Conservation (phyloP, 2,888 invertebrate genomes). For the Phytoseiulus persimilis region DNA sequence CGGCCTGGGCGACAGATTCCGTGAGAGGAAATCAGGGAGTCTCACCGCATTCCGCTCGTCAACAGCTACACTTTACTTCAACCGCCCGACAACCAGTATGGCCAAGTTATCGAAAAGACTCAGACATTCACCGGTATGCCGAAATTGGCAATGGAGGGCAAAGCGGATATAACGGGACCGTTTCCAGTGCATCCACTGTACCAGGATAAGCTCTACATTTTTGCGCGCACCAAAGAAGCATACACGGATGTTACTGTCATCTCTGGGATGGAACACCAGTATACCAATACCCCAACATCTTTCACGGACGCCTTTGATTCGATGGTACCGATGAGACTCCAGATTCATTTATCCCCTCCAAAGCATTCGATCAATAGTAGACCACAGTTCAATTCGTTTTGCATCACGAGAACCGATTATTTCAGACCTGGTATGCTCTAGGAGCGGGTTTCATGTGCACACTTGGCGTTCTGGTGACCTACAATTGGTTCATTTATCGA, state of each 20-base stretch:
- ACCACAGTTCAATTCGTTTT: too few relatives aligned
- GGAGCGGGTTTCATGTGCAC: neutral
- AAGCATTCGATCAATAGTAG: too few relatives aligned
- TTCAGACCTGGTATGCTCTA: neutral
- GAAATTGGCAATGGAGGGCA: neutral
- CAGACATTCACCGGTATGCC: neutral
- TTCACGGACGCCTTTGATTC: neutral
- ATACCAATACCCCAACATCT: neutral
- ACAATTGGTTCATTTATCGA: neutral
- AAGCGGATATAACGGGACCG: neutral
- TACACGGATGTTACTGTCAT: neutral
- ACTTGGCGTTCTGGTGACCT: neutral
- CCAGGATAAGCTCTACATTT: neutral
- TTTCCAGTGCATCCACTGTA: neutral
- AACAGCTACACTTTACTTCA: too few relatives aligned
- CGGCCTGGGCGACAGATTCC: too few relatives aligned
- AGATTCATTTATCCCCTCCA: too few relatives aligned
- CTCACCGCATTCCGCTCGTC: too few relatives aligned
- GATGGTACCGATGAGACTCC: neutral
- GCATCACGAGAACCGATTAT: neutral
- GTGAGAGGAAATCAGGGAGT: too few relatives aligned
- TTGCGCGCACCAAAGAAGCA: neutral
- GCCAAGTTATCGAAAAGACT: neutral
- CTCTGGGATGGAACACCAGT: constrained; percentile 6
- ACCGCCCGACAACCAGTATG: too few relatives aligned